phyloP scores from a whole-genome alignment of 1,140 invertebrate genomes.

The Euschistus heros region DNA sequence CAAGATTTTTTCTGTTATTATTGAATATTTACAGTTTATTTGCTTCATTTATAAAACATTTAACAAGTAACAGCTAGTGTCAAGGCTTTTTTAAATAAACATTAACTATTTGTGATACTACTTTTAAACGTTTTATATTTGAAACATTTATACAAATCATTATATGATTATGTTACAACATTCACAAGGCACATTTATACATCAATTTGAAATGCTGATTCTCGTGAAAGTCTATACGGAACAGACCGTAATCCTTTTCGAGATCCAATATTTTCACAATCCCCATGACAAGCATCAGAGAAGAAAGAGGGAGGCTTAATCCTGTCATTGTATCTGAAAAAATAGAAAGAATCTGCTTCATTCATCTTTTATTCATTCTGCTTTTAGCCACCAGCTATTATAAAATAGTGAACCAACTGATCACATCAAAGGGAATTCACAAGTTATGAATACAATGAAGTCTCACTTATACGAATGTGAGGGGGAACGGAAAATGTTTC shows the following conservation, averaged over 20 bases:
- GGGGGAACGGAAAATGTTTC: too few relatives aligned
- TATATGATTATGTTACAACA: neutral
- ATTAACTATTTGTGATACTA: neutral
- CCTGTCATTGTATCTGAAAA: slow-evolving; percentile 45
- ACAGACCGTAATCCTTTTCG: slow-evolving; percentile 27
- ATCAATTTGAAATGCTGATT: slow-evolving; percentile 35
- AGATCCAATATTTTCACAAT: slow-evolving; percentile 41
- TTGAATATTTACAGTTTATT: too few relatives aligned
- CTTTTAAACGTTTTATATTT: neutral
- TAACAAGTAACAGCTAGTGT: too few relatives aligned
- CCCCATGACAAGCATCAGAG: slow-evolving; percentile 39
- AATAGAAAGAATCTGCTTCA: slow-evolving; percentile 34
- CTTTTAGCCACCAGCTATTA: too few relatives aligned
- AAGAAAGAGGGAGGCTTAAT: slow-evolving; percentile 47
- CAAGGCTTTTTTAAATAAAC: too few relatives aligned
- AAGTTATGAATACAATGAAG: too few relatives aligned
- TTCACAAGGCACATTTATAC: slow-evolving; percentile 30
- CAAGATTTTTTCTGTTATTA: too few relatives aligned
- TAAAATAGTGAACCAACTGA: too few relatives aligned
- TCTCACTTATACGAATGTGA: too few relatives aligned
- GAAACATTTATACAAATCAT: neutral
- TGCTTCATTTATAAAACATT: too few relatives aligned
- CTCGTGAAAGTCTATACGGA: slow-evolving; percentile 30
- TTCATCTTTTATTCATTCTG: too few relatives aligned
- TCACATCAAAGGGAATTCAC: too few relatives aligned